phyloP scores from a whole-genome alignment of 2,888 invertebrate genomes.

The Tipula vernalis region DNA sequence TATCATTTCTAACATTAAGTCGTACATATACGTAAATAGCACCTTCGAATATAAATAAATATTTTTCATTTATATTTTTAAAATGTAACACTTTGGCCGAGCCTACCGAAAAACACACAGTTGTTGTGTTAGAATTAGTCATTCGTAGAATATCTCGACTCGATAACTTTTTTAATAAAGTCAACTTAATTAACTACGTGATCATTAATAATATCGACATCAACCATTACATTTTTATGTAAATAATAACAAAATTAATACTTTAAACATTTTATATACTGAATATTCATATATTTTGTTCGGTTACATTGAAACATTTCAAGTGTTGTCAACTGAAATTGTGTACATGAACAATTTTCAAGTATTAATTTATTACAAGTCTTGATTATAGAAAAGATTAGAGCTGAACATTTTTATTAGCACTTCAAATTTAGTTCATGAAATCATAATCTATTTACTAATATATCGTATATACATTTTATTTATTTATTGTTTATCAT shows the following conservation, averaged over 20 bases:
- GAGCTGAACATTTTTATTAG: not conserved
- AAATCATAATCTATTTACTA: not conserved
- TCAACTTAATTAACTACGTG: too few relatives aligned
- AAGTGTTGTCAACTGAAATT: not conserved
- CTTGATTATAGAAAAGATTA: not conserved
- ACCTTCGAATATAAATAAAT: not conserved
- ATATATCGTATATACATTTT: not conserved
- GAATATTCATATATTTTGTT: too few relatives aligned
- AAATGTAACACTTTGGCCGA: not conserved
- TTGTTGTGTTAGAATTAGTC: too few relatives aligned
- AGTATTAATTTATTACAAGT: not conserved
- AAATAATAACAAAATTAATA: too few relatives aligned
- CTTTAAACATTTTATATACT: too few relatives aligned
- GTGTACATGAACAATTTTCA: not conserved
- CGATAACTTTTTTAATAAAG: too few relatives aligned
- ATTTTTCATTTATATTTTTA: not conserved
- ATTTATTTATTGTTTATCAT: not conserved
- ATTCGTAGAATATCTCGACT: too few relatives aligned
- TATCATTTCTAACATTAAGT: not conserved
- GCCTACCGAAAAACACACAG: not conserved
- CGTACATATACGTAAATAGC: not conserved
- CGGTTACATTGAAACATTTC: not conserved
- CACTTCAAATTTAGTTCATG: not conserved
- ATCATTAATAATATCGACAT: too few relatives aligned
- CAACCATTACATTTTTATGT: too few relatives aligned